Conservation (phyloP, 2,797 vertebrate species). For the Tapirus indicus region DNA sequence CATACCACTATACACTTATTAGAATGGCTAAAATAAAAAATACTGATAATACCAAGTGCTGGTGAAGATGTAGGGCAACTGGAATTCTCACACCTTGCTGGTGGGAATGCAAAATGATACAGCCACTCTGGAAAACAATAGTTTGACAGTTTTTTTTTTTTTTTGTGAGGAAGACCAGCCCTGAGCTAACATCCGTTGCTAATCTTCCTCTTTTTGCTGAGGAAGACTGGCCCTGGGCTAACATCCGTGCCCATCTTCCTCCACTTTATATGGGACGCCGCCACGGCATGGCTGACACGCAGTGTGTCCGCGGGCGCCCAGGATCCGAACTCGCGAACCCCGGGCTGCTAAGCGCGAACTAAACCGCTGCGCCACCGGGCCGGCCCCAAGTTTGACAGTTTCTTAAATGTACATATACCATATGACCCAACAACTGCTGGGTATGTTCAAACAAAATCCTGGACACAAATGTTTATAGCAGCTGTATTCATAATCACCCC, state of each 20-base stretch:
- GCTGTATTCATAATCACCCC: neutral
- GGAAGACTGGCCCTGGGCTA: too few species aligned
- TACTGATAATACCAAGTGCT: neutral
- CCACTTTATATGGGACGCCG: too few species aligned
- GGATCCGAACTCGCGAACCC: too few species aligned
- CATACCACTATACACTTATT: neutral
- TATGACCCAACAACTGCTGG: neutral
- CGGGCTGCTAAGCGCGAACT: too few species aligned
- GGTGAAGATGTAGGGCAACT: neutral
- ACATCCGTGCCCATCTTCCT: too few species aligned
- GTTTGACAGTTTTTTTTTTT: neutral
- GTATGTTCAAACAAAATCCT: neutral
- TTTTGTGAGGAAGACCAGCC: too few species aligned
- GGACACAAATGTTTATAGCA: neutral
- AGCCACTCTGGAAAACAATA: neutral
- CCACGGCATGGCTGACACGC: too few species aligned
- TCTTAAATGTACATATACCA: neutral
- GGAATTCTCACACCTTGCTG: neutral
- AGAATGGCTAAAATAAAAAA: neutral
- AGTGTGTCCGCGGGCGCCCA: too few species aligned
- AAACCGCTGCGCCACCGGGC: too few species aligned
- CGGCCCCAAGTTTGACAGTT: neutral
- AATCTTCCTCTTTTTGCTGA: too few species aligned
- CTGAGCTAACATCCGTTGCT: too few species aligned
- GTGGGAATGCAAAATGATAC: neutral